Evolutionary conservation across 2,113 vertebrate genomes (phyloP), one percentile per base, ranked within the genome.

Genomic region (Lophius piscatorius): DNA sequence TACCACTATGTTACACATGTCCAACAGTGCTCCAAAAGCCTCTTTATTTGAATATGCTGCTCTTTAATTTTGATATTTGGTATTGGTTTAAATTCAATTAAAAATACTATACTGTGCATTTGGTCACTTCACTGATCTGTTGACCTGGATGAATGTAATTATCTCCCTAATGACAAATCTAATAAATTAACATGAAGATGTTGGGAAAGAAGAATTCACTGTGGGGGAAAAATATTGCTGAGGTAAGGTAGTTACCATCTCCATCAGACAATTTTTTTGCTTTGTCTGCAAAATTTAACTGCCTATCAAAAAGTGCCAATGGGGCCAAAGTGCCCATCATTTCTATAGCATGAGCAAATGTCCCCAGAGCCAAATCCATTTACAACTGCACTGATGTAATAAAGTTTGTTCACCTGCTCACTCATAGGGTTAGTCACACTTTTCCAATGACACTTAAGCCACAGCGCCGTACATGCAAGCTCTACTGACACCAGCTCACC

Each of bases 121-220:
- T 46, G 36, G 16, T 52, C 4, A 62, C 13, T 10, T 31, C 14
- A 29, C 31, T 40, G 47, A 66, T 20, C 17, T 5, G 45, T 1
- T 48, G 39, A 62, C 23, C 23, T 21, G 17, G 12, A 24, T 9
- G 6, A 57, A 48, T 28, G 17, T 38, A 63, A 13, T 74, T 33
- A 68, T 38, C 52, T 24, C 18, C 36, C 4, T 39, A 36, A 69
- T 68, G 16, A 34, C 61, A 65, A 80, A 72, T 64, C 20, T n/a
- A 40, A 66, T 26, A 45, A 26, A 44, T 60, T 29, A 41, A 14
- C 34, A 55, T 48, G 24, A 47, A 52, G 45, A 16, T 50, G 38
- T 26, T 40, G 14, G 13, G 13, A 40, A 51, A 39, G 64, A 29
- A 40, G 9, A 59, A 64, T 40, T 57, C n/a, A 21, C 16, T 2